phyloP scores from a whole-genome alignment of 2,113 vertebrate species.

The Rhinoptilus africanus region DNA sequence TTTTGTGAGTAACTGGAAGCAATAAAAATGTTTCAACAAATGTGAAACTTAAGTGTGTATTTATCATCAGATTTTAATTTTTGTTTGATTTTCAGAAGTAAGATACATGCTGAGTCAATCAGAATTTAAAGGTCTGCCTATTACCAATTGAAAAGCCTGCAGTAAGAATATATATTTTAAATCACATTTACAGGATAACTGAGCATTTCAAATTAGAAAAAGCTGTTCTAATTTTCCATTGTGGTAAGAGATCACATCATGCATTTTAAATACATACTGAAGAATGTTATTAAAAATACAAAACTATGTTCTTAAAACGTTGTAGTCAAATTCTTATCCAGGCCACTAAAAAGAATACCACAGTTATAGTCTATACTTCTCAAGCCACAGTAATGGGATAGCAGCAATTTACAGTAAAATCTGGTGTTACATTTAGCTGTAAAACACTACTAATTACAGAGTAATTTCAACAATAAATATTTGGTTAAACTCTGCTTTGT shows the following conservation, averaged over 20 bases:
- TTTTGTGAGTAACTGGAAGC: not conserved
- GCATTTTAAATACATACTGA: constrained; percentile 32
- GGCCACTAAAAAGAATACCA: constrained; percentile 60
- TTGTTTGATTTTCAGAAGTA: not conserved
- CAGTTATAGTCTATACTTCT: constrained; percentile 27
- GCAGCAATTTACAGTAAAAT: constrained; percentile 57
- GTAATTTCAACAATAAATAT: constrained; percentile 74
- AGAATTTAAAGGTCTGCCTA: not conserved
- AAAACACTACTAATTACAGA: constrained; percentile 68
- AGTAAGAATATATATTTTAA: not conserved
- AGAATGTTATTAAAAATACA: constrained; percentile 41
- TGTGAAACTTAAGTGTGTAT: not conserved
- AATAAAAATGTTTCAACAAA: not conserved
- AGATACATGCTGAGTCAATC: not conserved
- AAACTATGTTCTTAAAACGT: constrained; percentile 19
- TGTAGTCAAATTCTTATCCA: constrained; percentile 52
- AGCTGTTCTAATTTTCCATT: constrained; percentile 13
- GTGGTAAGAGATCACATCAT: constrained; percentile 42
- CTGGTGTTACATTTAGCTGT: constrained; percentile 67
- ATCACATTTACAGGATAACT: not conserved
- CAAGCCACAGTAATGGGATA: constrained; percentile 59
- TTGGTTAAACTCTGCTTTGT: constrained; percentile 73
- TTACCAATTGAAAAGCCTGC: not conserved
- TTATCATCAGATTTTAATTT: not conserved
- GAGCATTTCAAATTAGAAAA: constrained; percentile 24